Percentiles rank a stretch among this genome's conserved stretches.
Evolutionary conservation across 53 echinoderm and acorn worm genomes (phyloP).

Genomic region (Hippasteria phrygiana): DNA sequence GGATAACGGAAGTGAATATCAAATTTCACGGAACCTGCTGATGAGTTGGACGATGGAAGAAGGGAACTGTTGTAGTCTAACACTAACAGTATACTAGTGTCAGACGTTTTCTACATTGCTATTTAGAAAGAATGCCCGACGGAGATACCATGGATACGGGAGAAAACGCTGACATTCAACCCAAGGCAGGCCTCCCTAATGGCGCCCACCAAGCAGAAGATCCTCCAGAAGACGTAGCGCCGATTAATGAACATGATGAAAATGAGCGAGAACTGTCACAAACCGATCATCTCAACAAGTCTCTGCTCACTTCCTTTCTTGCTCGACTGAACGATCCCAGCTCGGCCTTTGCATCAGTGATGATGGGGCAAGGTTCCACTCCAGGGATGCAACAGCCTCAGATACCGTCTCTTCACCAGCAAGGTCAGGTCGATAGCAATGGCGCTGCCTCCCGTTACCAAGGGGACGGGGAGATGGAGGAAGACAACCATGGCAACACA

Average conservation of each 20-base stretch:
- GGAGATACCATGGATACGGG: conserved; percentile 37
- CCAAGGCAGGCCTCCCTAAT: not conserved
- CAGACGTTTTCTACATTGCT: no score
- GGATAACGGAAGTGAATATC: no score
- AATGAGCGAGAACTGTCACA: conserved; percentile 71
- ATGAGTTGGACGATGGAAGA: no score
- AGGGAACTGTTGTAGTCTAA: no score
- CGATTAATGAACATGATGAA: no score
- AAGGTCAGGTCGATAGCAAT: not conserved
- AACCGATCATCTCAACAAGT: conserved; percentile 90
- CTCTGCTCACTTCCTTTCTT: conserved; percentile 85
- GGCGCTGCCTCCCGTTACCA: no score
- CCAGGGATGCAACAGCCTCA: not conserved
- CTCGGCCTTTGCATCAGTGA: conserved; percentile 49
- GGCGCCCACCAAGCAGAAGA: not conserved
- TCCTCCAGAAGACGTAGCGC: not conserved
- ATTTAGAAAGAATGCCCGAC: conserved; percentile 34
- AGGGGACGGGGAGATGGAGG: no score
- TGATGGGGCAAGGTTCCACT: no score
- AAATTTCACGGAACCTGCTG: no score
- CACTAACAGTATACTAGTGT: no score
- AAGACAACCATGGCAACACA: conserved; percentile 10
- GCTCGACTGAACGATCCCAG: conserved; percentile 82
- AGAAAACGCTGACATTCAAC: not conserved
- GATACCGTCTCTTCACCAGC: not conserved